Conservation (phyloP, 2,797 vertebrate species). For the Girardinus metallicus region DNA sequence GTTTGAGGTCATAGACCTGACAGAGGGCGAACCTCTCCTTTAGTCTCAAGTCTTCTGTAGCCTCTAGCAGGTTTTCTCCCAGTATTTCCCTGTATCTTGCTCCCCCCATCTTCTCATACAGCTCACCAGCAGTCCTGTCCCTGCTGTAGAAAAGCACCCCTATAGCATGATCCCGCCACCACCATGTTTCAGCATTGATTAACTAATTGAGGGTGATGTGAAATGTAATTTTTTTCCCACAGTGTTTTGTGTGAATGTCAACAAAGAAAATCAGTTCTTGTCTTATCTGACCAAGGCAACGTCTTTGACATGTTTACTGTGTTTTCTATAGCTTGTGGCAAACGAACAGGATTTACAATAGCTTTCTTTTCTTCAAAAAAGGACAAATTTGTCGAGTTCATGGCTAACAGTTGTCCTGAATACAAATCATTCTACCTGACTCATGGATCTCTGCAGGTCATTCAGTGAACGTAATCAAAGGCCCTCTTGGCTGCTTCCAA, state of each 20-base stretch:
- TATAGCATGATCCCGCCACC: not conserved
- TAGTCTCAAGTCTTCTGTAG: not conserved
- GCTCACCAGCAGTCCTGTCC: not conserved
- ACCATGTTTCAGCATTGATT: not conserved
- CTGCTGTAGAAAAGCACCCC: not conserved
- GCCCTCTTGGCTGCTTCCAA: not conserved
- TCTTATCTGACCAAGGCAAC: not conserved
- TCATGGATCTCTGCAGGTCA: not conserved
- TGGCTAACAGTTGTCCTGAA: not conserved
- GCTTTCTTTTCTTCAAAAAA: not conserved
- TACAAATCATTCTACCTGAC: not conserved
- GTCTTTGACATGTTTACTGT: not conserved
- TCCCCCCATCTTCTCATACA: not conserved
- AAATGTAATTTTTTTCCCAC: not conserved
- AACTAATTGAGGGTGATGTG: not conserved
- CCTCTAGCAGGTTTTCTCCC: not conserved
- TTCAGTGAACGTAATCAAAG: not conserved
- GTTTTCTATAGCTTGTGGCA: not conserved
- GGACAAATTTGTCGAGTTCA: not conserved
- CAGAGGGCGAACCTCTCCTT: not conserved
- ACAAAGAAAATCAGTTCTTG: not conserved
- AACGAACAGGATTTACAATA: not conserved
- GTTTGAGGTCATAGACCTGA: not conserved
- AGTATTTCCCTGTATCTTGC: not conserved
- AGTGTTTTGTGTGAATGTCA: not conserved